A percentile compares a stretch with the other conserved stretches of the same genome.
These are phyloP conservation scores for Rhyacophila evoluta DNA, from an alignment of 2,888 invertebrate genomes.

Conservation along the genomic window DNA sequence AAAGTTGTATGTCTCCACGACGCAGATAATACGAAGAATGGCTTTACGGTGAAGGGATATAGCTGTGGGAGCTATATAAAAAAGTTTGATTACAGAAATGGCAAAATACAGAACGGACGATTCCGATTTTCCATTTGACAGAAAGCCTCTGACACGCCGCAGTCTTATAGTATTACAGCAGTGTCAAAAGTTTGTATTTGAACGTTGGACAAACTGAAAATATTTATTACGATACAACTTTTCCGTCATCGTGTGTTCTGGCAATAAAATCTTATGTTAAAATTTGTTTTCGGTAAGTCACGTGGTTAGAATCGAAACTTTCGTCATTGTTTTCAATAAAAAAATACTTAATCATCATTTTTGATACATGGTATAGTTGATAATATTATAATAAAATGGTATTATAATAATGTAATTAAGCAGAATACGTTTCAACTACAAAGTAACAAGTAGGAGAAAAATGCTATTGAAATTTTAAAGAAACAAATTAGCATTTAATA, in stretches of 20 bases:
- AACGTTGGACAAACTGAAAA: background rate
- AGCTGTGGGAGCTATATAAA: background rate
- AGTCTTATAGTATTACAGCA: background rate
- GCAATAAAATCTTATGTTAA: background rate
- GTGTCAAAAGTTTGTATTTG: background rate
- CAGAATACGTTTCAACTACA: too few relatives aligned
- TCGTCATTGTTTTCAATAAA: background rate
- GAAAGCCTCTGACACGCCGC: conserved; percentile 31
- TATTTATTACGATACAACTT: background rate
- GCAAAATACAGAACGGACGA: background rate
- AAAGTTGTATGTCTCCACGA: background rate
- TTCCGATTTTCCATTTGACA: conserved; percentile 29
- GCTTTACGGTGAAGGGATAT: background rate
- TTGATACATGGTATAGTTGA: too few relatives aligned
- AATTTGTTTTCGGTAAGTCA: background rate
- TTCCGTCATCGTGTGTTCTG: background rate
- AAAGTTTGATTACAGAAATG: background rate
- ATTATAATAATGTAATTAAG: too few relatives aligned
- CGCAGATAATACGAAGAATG: background rate
- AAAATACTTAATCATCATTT: background rate
- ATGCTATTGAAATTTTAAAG: too few relatives aligned
- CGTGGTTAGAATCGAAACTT: background rate
- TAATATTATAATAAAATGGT: too few relatives aligned
- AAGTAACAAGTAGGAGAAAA: too few relatives aligned
- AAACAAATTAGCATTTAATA: too few relatives aligned